These are phyloP conservation scores for Heliconius ethilla DNA, from an alignment of 2,888 invertebrate species.

Conservation along the genomic window DNA sequence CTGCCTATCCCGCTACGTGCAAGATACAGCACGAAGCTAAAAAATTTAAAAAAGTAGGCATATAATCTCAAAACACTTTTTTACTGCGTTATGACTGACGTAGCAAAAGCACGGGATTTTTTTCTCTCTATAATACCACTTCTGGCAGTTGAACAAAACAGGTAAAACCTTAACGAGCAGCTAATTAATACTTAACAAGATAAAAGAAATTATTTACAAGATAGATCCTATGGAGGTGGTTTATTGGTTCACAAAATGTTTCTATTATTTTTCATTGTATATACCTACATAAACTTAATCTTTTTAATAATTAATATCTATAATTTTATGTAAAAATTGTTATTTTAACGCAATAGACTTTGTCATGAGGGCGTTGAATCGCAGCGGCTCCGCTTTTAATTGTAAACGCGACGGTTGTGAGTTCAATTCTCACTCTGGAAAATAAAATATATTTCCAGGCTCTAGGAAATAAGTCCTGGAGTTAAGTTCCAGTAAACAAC, in stretches of 20 bases:
- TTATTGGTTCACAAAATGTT: not conserved
- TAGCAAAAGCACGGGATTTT: not conserved
- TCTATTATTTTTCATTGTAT: not conserved
- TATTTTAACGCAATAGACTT: not conserved
- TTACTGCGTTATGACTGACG: not conserved
- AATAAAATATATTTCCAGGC: not conserved
- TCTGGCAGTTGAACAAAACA: conserved; percentile 15
- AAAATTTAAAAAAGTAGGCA: not conserved
- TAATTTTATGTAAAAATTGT: not conserved
- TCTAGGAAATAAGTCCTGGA: no score
- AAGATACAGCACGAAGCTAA: not conserved
- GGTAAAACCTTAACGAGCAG: not conserved
- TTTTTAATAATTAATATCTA: not conserved
- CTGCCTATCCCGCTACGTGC: not conserved
- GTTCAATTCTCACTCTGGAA: not conserved
- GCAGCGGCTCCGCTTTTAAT: not conserved
- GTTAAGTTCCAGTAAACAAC: no score
- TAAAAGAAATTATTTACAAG: not conserved
- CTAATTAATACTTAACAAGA: conserved; percentile 16
- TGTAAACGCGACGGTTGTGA: not conserved
- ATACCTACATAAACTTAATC: not conserved
- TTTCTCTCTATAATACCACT: not conserved
- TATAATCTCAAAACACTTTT: not conserved
- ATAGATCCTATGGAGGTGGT: no score
- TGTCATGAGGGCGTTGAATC: not conserved